Percentiles rank a stretch among this genome's conserved stretches.
phyloP scores from a whole-genome alignment of 2,888 invertebrate species.

The Temnothorax rugatulus region DNA sequence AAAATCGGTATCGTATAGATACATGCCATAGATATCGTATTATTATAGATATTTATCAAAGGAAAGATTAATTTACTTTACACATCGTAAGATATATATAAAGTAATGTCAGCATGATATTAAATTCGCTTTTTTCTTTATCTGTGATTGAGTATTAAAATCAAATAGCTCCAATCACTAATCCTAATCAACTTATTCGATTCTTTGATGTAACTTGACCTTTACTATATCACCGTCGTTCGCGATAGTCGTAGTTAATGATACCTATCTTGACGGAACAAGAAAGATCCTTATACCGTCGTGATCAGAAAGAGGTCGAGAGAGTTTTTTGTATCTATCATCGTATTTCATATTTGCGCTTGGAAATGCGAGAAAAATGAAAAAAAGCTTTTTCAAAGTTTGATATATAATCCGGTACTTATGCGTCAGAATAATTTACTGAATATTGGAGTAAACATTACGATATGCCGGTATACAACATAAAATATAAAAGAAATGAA shows the following conservation, averaged over 20 bases:
- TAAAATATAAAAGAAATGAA: background rate
- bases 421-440: background rate
- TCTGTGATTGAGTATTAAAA: background rate
- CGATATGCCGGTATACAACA: background rate
- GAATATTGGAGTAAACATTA: background rate
- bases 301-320: background rate
- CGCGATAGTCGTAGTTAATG: background rate
- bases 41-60: slow-evolving; percentile 5
- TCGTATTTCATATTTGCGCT: background rate
- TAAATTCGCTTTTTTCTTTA: background rate
- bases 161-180: background rate
- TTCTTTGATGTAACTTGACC: background rate
- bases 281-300: background rate
- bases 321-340: background rate
- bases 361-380: background rate
- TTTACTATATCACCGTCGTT: background rate
- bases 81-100: background rate
- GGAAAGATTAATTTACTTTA: background rate
- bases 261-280: background rate
- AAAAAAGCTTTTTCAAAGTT: background rate
- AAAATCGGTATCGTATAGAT: background rate
- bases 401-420: background rate
- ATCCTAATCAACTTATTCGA: background rate
- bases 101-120: background rate
- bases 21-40: background rate